A percentile compares a stretch with the other conserved stretches of the same genome.
These are phyloP conservation scores for Elymnias hypermnestra DNA, from an alignment of 1,140 invertebrate species.

Conservation along the genomic window DNA sequence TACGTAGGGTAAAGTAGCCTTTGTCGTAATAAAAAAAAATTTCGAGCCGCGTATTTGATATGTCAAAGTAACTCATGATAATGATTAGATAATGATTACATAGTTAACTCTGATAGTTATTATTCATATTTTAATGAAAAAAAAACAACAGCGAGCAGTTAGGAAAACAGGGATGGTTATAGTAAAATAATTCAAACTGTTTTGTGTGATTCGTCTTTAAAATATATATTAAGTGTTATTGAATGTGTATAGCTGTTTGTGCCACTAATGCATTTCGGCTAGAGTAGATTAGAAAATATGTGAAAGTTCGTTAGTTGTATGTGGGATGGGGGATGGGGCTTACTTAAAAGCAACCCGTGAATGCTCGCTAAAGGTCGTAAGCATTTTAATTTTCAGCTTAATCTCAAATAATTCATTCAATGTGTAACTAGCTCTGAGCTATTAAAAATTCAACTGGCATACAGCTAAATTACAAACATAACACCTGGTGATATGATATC, in stretches of 20 bases:
- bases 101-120: constrained; percentile 61
- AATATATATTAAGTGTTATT: constrained; percentile 70
- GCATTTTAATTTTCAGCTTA: constrained; percentile 39
- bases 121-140: constrained; percentile 61
- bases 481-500: constrained; percentile 2
- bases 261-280: constrained; percentile 47
- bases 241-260: constrained; percentile 64
- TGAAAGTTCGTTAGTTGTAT: constrained; percentile 38
- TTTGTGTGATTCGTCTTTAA: constrained; percentile 67
- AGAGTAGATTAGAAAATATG: constrained; percentile 54
- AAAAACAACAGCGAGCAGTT: constrained; percentile 67
- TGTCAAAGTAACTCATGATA: constrained; percentile 73
- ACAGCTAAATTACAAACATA: too few relatives aligned
- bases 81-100: constrained; percentile 67
- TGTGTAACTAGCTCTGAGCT: constrained; percentile 26
- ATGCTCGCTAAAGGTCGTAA: constrained; percentile 67
- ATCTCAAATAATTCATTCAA: constrained; percentile 6
- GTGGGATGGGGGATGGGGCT: constrained; percentile 33
- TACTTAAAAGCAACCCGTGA: constrained; percentile 28
- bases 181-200: constrained; percentile 62
- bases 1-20: constrained; percentile 64
- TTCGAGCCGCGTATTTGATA: constrained; percentile 75
- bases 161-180: constrained; percentile 73
- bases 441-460: too few relatives aligned
- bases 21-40: constrained; percentile 66